Conservation (phyloP, 2,888 invertebrate genomes). For the Eucera pruinosa region DNA sequence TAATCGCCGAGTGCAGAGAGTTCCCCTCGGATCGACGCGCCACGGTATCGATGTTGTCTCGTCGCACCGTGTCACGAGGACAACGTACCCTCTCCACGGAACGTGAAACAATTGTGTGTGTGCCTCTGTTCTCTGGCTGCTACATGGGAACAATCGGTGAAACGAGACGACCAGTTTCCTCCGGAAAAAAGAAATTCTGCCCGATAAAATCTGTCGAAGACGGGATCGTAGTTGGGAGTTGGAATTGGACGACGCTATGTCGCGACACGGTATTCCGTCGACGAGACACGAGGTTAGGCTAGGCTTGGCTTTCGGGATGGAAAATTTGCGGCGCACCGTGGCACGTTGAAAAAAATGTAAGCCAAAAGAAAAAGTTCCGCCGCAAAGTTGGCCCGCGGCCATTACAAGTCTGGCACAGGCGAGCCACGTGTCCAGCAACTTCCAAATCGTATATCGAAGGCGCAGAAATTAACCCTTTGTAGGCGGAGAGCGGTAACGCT, state of each 20-base stretch:
- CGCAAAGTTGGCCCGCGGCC: constrained; percentile 30
- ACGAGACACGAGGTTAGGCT: too few relatives aligned
- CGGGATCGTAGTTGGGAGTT: too few relatives aligned
- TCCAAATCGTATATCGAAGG: not conserved
- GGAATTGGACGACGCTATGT: not conserved
- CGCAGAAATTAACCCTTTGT: not conserved
- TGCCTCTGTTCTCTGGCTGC: not conserved
- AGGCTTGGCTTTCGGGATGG: not conserved
- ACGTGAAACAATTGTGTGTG: not conserved
- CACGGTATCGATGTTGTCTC: too few relatives aligned
- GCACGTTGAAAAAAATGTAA: not conserved
- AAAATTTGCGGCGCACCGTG: constrained; percentile 11
- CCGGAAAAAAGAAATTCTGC: not conserved
- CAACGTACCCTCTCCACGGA: not conserved
- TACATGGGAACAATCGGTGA: not conserved
- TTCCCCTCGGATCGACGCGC: too few relatives aligned
- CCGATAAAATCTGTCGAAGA: not conserved
- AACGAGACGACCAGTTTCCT: not conserved
- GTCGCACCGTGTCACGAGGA: constrained; percentile 22
- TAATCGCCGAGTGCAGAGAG: too few relatives aligned
- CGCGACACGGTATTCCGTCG: not conserved
- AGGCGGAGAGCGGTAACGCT: too few relatives aligned
- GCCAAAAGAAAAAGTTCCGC: constrained; percentile 1
- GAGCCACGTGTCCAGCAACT: not conserved
- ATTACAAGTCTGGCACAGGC: not conserved